A percentile compares a stretch with the other conserved stretches of the same genome.
phyloP scores from a whole-genome alignment of 2,113 vertebrate species.

The Lethenteron reissneri region DNA sequence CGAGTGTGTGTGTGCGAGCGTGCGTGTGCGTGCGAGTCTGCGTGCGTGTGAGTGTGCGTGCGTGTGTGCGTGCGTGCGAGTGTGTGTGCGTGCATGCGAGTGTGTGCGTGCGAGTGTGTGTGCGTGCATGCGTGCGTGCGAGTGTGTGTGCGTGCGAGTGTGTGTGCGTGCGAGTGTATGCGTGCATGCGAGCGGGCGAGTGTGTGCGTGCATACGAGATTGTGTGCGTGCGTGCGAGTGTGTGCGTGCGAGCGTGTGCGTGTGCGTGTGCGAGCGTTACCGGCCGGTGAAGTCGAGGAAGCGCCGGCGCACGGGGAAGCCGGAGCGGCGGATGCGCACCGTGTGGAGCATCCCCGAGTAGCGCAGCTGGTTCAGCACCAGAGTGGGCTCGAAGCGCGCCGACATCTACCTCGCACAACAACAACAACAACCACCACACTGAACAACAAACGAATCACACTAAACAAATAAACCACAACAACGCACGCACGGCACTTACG shows the following conservation, averaged over 20 bases:
- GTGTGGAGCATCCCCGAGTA: slow-evolving; percentile 97
- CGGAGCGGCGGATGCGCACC: slow-evolving; percentile 60
- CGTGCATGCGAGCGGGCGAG: background rate
- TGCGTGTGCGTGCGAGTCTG: background rate
- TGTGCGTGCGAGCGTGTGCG: background rate
- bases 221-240: background rate
- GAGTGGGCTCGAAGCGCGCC: slow-evolving; percentile 68
- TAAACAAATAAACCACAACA: too few relatives aligned
- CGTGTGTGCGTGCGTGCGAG: background rate
- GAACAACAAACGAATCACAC: too few relatives aligned
- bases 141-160: background rate
- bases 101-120: background rate
- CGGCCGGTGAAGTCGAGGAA: slow-evolving; percentile 74
- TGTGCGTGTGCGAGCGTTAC: slow-evolving; percentile 17
- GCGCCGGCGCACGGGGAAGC: slow-evolving; percentile 57
- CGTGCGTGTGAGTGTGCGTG: background rate
- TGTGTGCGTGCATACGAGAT: too few relatives aligned
- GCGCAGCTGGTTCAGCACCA: slow-evolving; percentile 83
- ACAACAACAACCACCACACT: slow-evolving; percentile 10
- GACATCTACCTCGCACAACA: slow-evolving; percentile 38
- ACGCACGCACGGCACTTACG: too few relatives aligned
- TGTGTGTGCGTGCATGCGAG: background rate
- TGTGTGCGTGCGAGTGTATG: background rate
- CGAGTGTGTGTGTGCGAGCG: background rate
- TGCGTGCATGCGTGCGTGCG: background rate